Evolutionary conservation across 2,888 invertebrate genomes (phyloP), one percentile per base, ranked within the genome.

Genomic region (Ormyrus thymus): DNA sequence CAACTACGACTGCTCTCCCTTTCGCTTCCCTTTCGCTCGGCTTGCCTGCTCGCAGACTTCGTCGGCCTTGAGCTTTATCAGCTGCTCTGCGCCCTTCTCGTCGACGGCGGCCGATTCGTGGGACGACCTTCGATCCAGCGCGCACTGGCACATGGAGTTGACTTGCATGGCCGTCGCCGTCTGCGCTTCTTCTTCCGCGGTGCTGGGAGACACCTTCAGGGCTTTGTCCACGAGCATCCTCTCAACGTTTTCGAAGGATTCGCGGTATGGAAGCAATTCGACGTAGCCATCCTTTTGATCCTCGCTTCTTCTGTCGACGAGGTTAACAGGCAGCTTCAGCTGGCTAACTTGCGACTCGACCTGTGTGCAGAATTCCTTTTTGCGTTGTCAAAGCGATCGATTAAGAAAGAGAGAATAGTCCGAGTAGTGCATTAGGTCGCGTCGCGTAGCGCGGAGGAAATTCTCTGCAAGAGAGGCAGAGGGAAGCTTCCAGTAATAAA

Each of bases 81-180:
- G 29, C 29, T 29, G 29, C 29, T 29, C 29, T 0, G 29, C 29
- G 29, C 29, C 29, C 29, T 29, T 29, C 29, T 29, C 29, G 29
- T 29, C 29, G 29, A 29, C 29, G 86, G 61, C 89, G 83, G 1
- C 76, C 53, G 80, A 73, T 5, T 85, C 77, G 72, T 85, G 80
- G 61, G 81, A 29, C 0, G 29, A 29, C 58, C 76, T 59, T 11
- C 48, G 10, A 15, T 89, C 87, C 81, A 93, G 93, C 10, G 90
- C 85, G 85, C 93, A 95, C 85, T 95, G 95, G 0, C 94, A 93
- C 93, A 94, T 94, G 78, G 92, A 91, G 87, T 95, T 95, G 79
- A 92, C 91, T 0, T 94, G 94, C 86, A 94, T 94, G 56, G 92
- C 92, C 11, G 93, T 92, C 71, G 91, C 91, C 0, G 95, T 95